Conservation (phyloP, 2,888 invertebrate species). For the Drosophila emarginata region DNA sequence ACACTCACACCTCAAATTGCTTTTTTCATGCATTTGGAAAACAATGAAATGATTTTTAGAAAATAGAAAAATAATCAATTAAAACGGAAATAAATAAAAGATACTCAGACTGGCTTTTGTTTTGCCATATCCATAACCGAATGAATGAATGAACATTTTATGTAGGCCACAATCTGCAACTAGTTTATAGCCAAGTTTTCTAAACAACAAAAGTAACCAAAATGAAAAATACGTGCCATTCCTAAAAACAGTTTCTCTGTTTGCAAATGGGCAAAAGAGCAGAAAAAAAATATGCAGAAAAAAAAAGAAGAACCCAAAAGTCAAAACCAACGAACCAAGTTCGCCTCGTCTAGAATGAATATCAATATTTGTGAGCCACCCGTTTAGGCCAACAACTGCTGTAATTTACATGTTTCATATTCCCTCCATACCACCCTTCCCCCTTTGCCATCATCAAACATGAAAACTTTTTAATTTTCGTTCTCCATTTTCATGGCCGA, state of each 20-base stretch:
- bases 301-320: constrained; percentile 20
- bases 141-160: not conserved
- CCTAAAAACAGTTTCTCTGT: not conserved
- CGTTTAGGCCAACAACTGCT: constrained; percentile 57
- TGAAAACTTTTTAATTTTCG: constrained; percentile 70
- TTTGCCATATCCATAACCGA: not conserved
- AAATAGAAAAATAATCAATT: not conserved
- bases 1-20: not conserved
- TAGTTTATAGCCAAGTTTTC: constrained; percentile 53
- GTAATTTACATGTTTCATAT: constrained; percentile 60
- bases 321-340: constrained; percentile 35
- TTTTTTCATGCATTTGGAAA: not conserved
- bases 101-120: not conserved
- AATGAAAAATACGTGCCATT: not conserved
- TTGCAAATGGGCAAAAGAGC: constrained; percentile 31
- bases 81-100: not conserved
- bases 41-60: not conserved
- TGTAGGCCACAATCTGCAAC: constrained; percentile 30
- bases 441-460: constrained; percentile 29
- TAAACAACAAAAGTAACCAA: constrained; percentile 23
- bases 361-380: constrained; percentile 68
- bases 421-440: not conserved
- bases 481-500: constrained; percentile 68
- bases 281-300: not conserved
- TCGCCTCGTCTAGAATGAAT: constrained; percentile 37